phyloP scores from a whole-genome alignment of 2,113 vertebrate genomes.

The Spilogale gracilis region DNA sequence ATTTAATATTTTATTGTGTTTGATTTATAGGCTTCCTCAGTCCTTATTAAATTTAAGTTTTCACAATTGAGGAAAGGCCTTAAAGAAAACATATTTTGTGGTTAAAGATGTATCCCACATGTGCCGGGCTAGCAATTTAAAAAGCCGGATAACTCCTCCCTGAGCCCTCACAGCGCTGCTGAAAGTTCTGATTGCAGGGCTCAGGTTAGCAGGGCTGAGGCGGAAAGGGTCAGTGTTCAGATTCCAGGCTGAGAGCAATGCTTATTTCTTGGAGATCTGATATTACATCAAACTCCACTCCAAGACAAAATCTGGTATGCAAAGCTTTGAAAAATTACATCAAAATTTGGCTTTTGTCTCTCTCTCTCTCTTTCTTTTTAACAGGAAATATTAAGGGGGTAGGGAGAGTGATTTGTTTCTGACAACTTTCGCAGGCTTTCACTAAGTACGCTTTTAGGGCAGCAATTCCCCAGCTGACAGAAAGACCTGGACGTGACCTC shows the following conservation, averaged over 20 bases:
- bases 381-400: not conserved
- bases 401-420: slow-evolving; percentile 52
- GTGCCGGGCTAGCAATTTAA: slow-evolving; percentile 72
- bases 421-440: slow-evolving; percentile 35
- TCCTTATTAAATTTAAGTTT: slow-evolving; percentile 88
- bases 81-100: slow-evolving; percentile 87
- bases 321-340: slow-evolving; percentile 47
- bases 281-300: slow-evolving; percentile 20
- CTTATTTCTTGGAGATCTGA: slow-evolving; percentile 20
- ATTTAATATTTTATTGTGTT: slow-evolving; percentile 88
- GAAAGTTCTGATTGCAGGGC: not conserved
- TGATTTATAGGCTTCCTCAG: slow-evolving; percentile 88
- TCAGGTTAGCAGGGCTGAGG: not conserved
- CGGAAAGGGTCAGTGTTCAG: not conserved
- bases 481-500: slow-evolving; percentile 27
- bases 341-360: slow-evolving; percentile 15
- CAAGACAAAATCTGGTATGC: slow-evolving; percentile 27
- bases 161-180: slow-evolving; percentile 46
- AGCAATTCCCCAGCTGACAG: not conserved
- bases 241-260: not conserved
- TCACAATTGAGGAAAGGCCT: slow-evolving; percentile 86
- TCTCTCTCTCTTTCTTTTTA: not conserved
- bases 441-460: slow-evolving; percentile 8
- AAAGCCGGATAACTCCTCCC: slow-evolving; percentile 77
- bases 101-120: slow-evolving; percentile 87